These are phyloP conservation scores for Tetheella fluctuosa DNA, from an alignment of 2,888 invertebrate species.

Conservation along the genomic window DNA sequence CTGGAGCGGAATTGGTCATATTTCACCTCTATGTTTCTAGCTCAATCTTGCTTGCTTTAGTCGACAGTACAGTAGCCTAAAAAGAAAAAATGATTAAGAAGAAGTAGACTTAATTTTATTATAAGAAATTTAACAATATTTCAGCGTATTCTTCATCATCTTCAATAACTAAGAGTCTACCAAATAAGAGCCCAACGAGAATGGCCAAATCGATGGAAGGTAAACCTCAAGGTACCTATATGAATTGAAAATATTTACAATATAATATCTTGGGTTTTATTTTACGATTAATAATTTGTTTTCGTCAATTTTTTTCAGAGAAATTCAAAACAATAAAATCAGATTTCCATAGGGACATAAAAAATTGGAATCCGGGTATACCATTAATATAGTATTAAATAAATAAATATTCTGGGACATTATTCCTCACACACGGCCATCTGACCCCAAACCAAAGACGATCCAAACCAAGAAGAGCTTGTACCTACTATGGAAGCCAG, in stretches of 20 bases:
- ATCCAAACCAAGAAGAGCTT: too few species aligned
- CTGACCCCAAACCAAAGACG: too few species aligned
- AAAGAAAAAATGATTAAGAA: too few species aligned
- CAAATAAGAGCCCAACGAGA: conserved; percentile 17
- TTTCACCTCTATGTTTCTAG: too few species aligned
- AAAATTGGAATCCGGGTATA: conserved; percentile 3
- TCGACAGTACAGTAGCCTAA: too few species aligned
- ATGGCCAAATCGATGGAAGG: conserved; percentile 5
- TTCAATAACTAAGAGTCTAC: conserved; percentile 9
- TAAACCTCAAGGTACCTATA: conserved; percentile 17
- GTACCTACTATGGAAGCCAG: too few species aligned
- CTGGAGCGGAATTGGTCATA: too few species aligned
- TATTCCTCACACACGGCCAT: too few species aligned
- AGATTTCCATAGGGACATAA: background rate
- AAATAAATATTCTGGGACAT: too few species aligned
- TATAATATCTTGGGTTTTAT: background rate
- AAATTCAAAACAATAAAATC: background rate
- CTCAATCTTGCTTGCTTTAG: too few species aligned
- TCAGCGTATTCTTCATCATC: conserved; percentile 16
- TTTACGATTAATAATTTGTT: background rate
- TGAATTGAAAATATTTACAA: background rate
- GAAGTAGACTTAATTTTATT: background rate
- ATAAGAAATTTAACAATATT: conserved; percentile 11
- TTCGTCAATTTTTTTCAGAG: background rate
- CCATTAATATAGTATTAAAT: too few species aligned